Conservation (phyloP, 2,113 vertebrate genomes). For the Microtus ochrogaster region DNA sequence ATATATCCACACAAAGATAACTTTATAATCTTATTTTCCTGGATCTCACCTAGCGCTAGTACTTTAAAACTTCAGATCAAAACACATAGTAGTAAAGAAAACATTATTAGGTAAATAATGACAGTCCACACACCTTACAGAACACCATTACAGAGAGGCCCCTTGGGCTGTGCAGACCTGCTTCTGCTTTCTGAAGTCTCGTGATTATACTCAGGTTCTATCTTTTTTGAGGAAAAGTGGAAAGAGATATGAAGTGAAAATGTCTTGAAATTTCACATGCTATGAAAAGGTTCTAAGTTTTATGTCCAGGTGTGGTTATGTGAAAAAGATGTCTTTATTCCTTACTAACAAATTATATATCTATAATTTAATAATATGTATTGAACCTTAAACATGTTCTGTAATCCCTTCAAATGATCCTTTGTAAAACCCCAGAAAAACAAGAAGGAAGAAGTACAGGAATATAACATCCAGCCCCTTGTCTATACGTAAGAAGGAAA, state of each 20-base stretch:
- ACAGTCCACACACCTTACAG: neutral
- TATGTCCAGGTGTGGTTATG: neutral
- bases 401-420: neutral
- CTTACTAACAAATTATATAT: neutral
- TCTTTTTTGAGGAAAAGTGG: neutral
- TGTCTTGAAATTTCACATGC: neutral
- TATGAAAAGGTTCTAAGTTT: neutral
- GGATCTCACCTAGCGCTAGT: neutral
- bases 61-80: neutral
- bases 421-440: neutral
- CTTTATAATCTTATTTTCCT: neutral
- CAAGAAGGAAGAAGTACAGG: neutral
- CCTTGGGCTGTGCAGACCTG: neutral
- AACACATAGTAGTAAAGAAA: neutral
- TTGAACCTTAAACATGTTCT: neutral
- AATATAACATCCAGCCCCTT: neutral
- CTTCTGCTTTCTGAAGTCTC: neutral
- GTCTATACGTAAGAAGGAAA: neutral
- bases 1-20: neutral
- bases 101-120: neutral
- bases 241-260: neutral
- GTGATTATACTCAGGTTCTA: neutral
- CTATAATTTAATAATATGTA: neutral
- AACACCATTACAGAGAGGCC: neutral
- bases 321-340: neutral